Evolutionary conservation across 2,888 invertebrate species (phyloP).

Genomic region (Drosophila bunnanda): DNA sequence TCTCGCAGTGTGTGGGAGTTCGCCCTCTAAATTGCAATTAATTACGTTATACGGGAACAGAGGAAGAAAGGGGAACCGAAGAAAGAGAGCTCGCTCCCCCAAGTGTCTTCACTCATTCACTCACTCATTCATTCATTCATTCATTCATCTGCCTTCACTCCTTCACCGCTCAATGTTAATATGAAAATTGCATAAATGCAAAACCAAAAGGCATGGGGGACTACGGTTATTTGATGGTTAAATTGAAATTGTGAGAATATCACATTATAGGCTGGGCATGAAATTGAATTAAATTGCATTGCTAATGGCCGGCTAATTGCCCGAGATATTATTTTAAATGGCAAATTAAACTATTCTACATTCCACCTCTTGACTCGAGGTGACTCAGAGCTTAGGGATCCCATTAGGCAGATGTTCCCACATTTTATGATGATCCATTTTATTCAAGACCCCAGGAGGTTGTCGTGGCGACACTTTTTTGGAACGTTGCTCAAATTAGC

Average conservation of each 20-base stretch:
- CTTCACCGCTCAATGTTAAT: constrained; percentile 68
- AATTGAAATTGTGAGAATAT: constrained; percentile 50
- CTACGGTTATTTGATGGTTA: constrained; percentile 64
- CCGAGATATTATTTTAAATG: constrained; percentile 42
- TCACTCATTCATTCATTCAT: constrained; percentile 48
- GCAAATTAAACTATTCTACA: constrained; percentile 35
- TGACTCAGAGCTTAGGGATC: constrained; percentile 28
- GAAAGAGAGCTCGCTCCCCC: constrained; percentile 41
- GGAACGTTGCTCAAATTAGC: constrained; percentile 74
- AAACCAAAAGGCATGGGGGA: constrained; percentile 37
- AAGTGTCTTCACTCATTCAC: constrained; percentile 47
- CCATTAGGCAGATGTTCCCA: constrained; percentile 34
- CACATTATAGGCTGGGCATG: constrained; percentile 1
- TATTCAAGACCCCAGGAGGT: constrained; percentile 82
- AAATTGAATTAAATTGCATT: constrained; percentile 44
- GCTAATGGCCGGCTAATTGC: constrained; percentile 39
- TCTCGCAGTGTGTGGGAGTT: constrained; percentile 56
- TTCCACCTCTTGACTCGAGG: constrained; percentile 6
- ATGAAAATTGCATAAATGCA: constrained; percentile 75
- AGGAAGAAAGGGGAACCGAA: constrained; percentile 39
- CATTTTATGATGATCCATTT: constrained; percentile 1
- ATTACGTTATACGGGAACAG: constrained; percentile 66
- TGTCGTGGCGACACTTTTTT: constrained; percentile 63
- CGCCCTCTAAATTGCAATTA: constrained; percentile 76
- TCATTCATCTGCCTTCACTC: constrained; percentile 45